Evolutionary conservation across 2,888 invertebrate genomes (phyloP).

Genomic region (Harpagoxenus sublaevis): DNA sequence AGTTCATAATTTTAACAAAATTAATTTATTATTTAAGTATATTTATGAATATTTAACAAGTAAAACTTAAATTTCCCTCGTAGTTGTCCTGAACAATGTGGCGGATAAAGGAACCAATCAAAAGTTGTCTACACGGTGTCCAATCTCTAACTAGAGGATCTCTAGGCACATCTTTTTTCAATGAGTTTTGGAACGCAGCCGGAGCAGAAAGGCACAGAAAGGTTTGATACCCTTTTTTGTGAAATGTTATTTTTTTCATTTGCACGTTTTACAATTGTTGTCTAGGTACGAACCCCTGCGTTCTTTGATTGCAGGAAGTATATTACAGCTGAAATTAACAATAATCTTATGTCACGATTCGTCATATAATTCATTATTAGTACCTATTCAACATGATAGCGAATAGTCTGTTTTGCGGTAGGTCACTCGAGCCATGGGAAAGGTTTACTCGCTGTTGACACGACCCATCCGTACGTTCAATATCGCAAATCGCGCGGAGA

Average conservation of each 20-base stretch:
- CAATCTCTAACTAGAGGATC: no score
- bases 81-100: no score
- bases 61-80: no score
- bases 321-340: conserved; percentile 4
- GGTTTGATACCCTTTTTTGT: neutral
- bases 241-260: neutral
- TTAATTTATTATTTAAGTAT: no score
- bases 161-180: no score
- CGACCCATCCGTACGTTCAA: conserved; percentile 91
- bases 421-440: conserved; percentile 88
- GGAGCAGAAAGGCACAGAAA: neutral
- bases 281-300: neutral
- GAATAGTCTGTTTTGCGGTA: conserved; percentile 16
- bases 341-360: conserved; percentile 4
- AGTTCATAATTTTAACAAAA: no score
- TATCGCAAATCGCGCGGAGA: conserved; percentile 92
- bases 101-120: no score
- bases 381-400: neutral
- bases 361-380: neutral
- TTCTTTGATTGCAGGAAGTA: neutral
- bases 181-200: neutral
- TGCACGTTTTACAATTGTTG: neutral
- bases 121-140: no score
- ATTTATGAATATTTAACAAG: no score
- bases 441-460: conserved; percentile 88